Evolutionary conservation across 2,113 vertebrate genomes (phyloP).

Genomic region (Reinhardtius hippoglossoides): DNA sequence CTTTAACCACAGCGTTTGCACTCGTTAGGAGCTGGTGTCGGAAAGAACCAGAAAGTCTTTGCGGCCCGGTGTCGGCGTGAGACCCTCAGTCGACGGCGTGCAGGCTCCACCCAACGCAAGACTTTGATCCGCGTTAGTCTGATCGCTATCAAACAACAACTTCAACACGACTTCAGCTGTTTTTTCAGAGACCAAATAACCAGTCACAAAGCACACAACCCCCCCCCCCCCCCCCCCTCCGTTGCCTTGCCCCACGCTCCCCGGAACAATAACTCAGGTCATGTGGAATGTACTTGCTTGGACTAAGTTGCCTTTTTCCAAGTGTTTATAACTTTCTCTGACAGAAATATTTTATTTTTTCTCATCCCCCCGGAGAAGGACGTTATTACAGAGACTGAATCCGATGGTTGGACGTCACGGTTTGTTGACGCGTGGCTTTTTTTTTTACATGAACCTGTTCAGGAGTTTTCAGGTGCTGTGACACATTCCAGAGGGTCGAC

Average conservation of each 20-base stretch:
- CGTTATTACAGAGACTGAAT: constrained; percentile 42
- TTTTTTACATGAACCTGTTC: constrained; percentile 36
- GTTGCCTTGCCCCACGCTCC: constrained; percentile 71
- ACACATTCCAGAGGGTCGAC: constrained; percentile 83
- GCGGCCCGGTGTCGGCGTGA: constrained; percentile 35
- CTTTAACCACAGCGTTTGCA: constrained; percentile 40
- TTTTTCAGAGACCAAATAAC: constrained; percentile 72
- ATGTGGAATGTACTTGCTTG: constrained; percentile 91
- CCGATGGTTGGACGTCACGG: constrained; percentile 16
- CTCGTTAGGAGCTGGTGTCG: constrained; percentile 31
- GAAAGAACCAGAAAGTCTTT: constrained; percentile 31
- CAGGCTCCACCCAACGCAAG: constrained; percentile 15
- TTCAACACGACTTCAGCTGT: constrained; percentile 59
- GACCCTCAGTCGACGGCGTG: constrained; percentile 43
- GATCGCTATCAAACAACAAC: constrained; percentile 7
- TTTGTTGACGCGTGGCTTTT: constrained; percentile 28
- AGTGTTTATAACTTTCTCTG: constrained; percentile 83
- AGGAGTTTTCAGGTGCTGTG: constrained; percentile 77
- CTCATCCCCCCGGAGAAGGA: constrained; percentile 55
- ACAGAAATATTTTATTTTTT: constrained; percentile 79
- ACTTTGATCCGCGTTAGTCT: constrained; percentile 23
- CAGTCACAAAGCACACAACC: constrained; percentile 84
- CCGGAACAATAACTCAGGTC: constrained; percentile 94
- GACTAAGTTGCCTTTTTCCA: constrained; percentile 88
- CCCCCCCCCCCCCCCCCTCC: constrained; percentile 79